These are phyloP conservation scores for Torymus auratus DNA, from an alignment of 2,888 invertebrate genomes.

Conservation along the genomic window DNA sequence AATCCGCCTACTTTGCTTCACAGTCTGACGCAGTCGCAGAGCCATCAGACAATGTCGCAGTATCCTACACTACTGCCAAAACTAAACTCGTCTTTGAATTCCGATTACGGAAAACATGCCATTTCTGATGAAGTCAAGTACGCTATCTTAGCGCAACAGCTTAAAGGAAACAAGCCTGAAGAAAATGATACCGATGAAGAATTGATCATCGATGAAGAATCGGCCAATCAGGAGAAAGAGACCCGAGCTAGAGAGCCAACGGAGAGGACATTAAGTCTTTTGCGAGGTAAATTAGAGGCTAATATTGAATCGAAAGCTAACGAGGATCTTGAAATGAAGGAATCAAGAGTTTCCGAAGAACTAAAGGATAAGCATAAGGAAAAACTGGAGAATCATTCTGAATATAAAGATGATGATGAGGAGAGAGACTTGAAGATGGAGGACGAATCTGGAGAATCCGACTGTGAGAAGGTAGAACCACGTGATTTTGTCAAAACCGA, in stretches of 20 bases:
- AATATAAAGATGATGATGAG: conserved; percentile 6
- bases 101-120: conserved; percentile 70
- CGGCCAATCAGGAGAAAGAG: conserved; percentile 61
- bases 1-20: conserved; percentile 68
- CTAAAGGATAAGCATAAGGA: conserved; percentile 66
- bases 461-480: conserved; percentile 9
- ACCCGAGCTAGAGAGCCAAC: conserved; percentile 59
- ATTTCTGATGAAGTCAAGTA: conserved; percentile 85
- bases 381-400: conserved; percentile 7
- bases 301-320: conserved; percentile 49
- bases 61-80: conserved; percentile 66
- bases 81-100: not conserved
- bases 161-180: conserved; percentile 79
- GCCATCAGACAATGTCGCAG: conserved; percentile 18
- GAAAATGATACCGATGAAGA: conserved; percentile 84
- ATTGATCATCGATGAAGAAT: conserved; percentile 83
- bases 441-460: not conserved
- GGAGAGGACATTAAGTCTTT: conserved; percentile 66
- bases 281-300: conserved; percentile 71
- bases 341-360: conserved; percentile 53
- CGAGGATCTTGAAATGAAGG: conserved; percentile 36
- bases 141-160: conserved; percentile 87
- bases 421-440: not conserved
- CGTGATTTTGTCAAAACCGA: conserved; percentile 37
- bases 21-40: conserved; percentile 45